Evolutionary conservation across 1,140 invertebrate species (phyloP), one percentile per base, ranked within the genome.

Genomic region (Musca vetustissima): DNA sequence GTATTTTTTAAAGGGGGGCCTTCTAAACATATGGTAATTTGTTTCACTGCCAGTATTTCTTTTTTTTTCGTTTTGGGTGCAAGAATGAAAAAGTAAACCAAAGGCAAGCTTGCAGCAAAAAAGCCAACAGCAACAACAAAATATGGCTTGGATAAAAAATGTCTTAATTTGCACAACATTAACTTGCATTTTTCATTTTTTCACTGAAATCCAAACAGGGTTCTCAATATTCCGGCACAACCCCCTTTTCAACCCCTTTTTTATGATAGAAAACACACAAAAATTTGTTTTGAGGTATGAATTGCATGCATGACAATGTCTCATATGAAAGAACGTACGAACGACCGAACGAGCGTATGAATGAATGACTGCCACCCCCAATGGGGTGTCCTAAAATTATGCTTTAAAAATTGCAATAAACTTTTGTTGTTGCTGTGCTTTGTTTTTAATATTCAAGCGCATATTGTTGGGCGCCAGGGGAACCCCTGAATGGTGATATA

Each of bases 81-180:
- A 43, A 52, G 49, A 52, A 21, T 19, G 28, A 32, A 59, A 59
- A 59, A 59, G 55, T 59, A 28, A 59, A 59, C 36, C 36, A 43
- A 43, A 43, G 36, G 36, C 36, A 43, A 43, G 36, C 36, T 43
- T 43, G 36, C 36, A 43, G 36, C 36, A 43, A 43, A 43, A 13
- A n/a, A n/a, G n/a, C n/a, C n/a, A n/a, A n/a, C n/a, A n/a, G n/a
- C 53, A 14, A n/a, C 53, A 57, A 57, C 2, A 59, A 59, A 59
- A 59, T 43, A 61, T 32, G 17, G 21, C 49, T 17, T 11, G 17
- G 19, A 50, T 11, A 53, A 36, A 69, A 69, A 69, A 69, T 69
- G 67, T 69, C 67, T 69, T 64, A 64, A 69, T 69, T 69, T 69
- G 67, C 67, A 69, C 57, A 49, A 69, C 59, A 64, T 64, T 69